Conservation (phyloP, 2,113 vertebrate species). For the Percopsis transmontana region DNA sequence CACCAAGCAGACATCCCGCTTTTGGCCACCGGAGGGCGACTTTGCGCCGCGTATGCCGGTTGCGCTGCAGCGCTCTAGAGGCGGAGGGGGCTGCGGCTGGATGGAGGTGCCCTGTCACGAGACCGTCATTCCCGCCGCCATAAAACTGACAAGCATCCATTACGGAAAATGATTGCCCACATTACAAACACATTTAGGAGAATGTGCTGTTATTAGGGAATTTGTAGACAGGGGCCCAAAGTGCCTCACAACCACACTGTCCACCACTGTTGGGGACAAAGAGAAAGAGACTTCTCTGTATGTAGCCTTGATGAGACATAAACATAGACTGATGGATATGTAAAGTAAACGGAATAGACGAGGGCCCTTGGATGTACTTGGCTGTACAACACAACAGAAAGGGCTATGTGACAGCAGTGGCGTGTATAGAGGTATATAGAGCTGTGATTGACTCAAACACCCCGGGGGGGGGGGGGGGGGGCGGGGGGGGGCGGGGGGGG, state of each 20-base stretch:
- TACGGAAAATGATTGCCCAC: constrained; percentile 85
- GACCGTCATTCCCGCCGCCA: constrained; percentile 79
- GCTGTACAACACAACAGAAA: constrained; percentile 20
- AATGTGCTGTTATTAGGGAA: constrained; percentile 84
- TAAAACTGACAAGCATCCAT: constrained; percentile 87
- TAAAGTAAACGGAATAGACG: constrained; percentile 61
- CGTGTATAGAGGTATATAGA: neutral
- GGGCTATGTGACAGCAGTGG: constrained; percentile 18
- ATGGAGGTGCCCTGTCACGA: constrained; percentile 74
- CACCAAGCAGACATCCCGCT: neutral
- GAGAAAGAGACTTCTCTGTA: constrained; percentile 64
- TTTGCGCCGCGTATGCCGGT: constrained; percentile 54
- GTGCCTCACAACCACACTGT: constrained; percentile 70
- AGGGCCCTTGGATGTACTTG: constrained; percentile 59
- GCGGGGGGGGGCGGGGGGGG: neutral
- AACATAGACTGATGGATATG: constrained; percentile 68
- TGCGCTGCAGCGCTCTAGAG: neutral
- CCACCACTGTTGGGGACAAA: constrained; percentile 71
- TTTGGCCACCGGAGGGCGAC: constrained; percentile 72
- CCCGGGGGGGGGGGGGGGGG: neutral
- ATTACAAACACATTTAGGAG: constrained; percentile 85
- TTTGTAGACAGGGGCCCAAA: constrained; percentile 80
- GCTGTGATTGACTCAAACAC: no score
- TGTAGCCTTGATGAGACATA: constrained; percentile 67
- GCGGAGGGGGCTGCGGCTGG: constrained; percentile 32